These are phyloP conservation scores for Drosophila kambysellisi DNA, from an alignment of 2,888 invertebrate species.

Conservation along the genomic window DNA sequence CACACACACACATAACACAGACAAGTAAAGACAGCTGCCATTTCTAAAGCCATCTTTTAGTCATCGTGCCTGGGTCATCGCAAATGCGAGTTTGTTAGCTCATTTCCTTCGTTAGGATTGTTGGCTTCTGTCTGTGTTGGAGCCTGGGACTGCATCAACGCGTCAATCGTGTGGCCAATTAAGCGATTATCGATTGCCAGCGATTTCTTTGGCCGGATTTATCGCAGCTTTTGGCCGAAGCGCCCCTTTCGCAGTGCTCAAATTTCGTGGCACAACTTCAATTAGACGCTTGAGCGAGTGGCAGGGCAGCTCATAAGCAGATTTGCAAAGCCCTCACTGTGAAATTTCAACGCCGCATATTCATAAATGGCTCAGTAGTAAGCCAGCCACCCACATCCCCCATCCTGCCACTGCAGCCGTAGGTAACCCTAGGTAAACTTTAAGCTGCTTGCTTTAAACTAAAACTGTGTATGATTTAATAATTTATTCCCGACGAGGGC, in stretches of 20 bases:
- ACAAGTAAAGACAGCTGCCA: slow-evolving; percentile 24
- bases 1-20: neutral
- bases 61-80: too few species aligned
- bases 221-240: slow-evolving; percentile 6
- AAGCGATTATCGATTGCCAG: slow-evolving; percentile 66
- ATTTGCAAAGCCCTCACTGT: slow-evolving; percentile 67
- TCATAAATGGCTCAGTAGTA: slow-evolving; percentile 63
- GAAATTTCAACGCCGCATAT: slow-evolving; percentile 62
- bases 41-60: slow-evolving; percentile 25
- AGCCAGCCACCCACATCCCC: neutral
- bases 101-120: neutral
- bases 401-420: neutral
- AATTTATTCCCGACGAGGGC: slow-evolving; percentile 75
- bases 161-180: slow-evolving; percentile 62
- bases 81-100: slow-evolving; percentile 21
- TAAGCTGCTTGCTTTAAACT: slow-evolving; percentile 58
- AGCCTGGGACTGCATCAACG: slow-evolving; percentile 43
- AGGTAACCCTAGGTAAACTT: slow-evolving; percentile 32
- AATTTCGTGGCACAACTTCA: slow-evolving; percentile 48
- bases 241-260: slow-evolving; percentile 3
- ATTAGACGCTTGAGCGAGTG: slow-evolving; percentile 65
- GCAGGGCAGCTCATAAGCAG: slow-evolving; percentile 43
- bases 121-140: neutral
- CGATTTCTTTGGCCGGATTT: slow-evolving; percentile 4
- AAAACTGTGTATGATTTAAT: slow-evolving; percentile 72